phyloP scores from a whole-genome alignment of 1,140 invertebrate genomes.

The honey bee (Apis mellifera) region Amel_HAv3.1 CM009934.2:11826001-11826500 shows the following conservation, averaged over 20 bases:
- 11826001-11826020: conserved; percentile 95
- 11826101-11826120: conserved; percentile 87
- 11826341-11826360: too few relatives aligned
- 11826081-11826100: conserved; percentile 86
- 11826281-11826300: conserved; percentile 89
- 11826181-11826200: conserved; percentile 94
- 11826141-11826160: conserved; percentile 93
- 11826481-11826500: conserved; percentile 94
- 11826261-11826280: conserved; percentile 83
- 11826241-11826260: conserved; percentile 75
- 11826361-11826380: conserved; percentile 73
- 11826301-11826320: conserved; percentile 69
- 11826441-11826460: conserved; percentile 89
- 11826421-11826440: conserved; percentile 84
- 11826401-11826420: conserved; percentile 87
- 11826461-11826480: conserved; percentile 90
- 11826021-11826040: conserved; percentile 89
- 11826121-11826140: conserved; percentile 90
- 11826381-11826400: conserved; percentile 93
- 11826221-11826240: conserved; percentile 87
- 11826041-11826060: conserved; percentile 89
- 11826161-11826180: conserved; percentile 90
- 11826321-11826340: conserved; percentile 74
- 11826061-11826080: conserved; percentile 90
- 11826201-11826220: conserved; percentile 95